Evolutionary conservation across 2,888 invertebrate species (phyloP).

Genomic region (Cosmia trapezina): DNA sequence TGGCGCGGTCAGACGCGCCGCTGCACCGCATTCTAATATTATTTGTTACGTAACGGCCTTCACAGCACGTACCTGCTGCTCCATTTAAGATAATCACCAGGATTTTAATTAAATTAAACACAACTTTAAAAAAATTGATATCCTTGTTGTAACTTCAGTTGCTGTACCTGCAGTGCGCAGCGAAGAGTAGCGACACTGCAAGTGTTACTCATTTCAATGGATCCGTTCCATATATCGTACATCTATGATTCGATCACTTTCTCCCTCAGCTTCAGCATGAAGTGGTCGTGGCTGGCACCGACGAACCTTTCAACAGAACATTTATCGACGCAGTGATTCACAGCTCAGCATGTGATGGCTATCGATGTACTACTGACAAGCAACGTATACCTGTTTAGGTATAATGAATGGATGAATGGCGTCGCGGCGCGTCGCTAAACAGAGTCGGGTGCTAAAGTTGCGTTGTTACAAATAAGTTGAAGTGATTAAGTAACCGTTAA

Average conservation of each 20-base stretch:
- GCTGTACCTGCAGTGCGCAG: not conserved
- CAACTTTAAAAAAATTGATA: too few species aligned
- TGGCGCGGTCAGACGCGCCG: slow-evolving; percentile 52
- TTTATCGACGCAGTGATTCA: not conserved
- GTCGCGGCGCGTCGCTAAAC: not conserved
- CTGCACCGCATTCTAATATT: slow-evolving; percentile 25
- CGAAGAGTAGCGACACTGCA: too few species aligned
- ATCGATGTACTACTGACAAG: not conserved
- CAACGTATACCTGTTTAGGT: not conserved
- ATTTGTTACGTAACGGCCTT: slow-evolving; percentile 44
- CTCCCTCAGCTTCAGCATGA: not conserved
- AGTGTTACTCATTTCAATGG: too few species aligned
- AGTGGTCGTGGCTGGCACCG: not conserved
- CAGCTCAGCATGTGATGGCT: not conserved
- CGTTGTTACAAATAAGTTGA: not conserved
- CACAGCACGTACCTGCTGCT: slow-evolving; percentile 3
- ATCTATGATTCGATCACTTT: not conserved
- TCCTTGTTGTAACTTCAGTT: too few species aligned
- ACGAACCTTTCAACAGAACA: not conserved
- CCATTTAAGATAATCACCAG: not conserved
- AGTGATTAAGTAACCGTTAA: slow-evolving; percentile 48
- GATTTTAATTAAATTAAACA: not conserved
- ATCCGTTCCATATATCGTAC: too few species aligned
- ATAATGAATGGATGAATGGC: not conserved
- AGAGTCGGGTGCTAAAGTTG: not conserved